Conservation (phyloP, 2,113 vertebrate species). For the Peromyscus californicus region DNA sequence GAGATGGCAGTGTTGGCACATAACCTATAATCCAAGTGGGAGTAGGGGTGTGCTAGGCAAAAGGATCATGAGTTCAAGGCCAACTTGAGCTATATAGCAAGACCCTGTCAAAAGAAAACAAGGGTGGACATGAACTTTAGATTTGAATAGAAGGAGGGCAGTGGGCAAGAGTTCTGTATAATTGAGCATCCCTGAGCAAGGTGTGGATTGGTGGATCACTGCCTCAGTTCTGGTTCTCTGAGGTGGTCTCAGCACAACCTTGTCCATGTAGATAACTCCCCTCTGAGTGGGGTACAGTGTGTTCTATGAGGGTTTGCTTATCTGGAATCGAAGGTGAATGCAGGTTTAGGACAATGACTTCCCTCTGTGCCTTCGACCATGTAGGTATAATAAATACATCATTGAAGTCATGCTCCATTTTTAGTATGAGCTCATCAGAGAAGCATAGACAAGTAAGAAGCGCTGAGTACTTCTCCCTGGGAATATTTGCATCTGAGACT, state of each 20-base stretch:
- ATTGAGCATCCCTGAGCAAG: neutral
- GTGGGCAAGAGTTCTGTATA: neutral
- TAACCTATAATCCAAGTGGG: neutral
- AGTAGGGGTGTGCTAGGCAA: no score
- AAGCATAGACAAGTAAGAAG: neutral
- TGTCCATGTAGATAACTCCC: neutral
- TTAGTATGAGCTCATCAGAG: neutral
- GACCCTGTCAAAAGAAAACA: neutral
- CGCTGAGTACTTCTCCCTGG: no score
- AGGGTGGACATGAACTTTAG: neutral
- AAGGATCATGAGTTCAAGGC: neutral
- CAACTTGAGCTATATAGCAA: neutral
- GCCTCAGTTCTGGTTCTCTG: neutral
- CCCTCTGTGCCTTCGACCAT: neutral
- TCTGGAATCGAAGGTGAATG: neutral
- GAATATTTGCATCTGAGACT: neutral
- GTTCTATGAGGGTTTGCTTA: no score
- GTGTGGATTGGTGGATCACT: neutral
- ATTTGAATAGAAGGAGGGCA: neutral
- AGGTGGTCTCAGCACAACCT: neutral
- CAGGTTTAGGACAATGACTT: neutral
- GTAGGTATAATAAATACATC: neutral
- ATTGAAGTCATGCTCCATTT: neutral
- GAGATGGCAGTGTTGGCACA: no score
- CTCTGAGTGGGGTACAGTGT: neutral